These are phyloP conservation scores for Colletes latitarsis DNA, from an alignment of 1,140 invertebrate species.

Conservation along the genomic window DNA sequence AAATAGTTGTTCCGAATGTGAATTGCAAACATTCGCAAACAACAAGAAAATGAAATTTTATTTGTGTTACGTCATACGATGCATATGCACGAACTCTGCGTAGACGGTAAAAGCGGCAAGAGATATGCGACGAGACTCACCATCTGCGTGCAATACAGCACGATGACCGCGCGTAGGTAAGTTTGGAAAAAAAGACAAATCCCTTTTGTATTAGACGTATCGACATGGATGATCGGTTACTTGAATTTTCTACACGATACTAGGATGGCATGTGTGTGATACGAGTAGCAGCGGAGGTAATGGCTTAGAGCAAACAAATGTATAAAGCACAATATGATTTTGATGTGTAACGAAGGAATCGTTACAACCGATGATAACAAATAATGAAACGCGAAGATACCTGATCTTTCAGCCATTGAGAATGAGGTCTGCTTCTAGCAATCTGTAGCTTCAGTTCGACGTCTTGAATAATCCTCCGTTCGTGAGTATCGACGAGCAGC, in stretches of 20 bases:
- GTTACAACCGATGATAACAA: slow-evolving; percentile 55
- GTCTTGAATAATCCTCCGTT: slow-evolving; percentile 95
- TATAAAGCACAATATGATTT: background rate
- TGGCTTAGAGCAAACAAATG: background rate
- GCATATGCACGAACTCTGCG: no score
- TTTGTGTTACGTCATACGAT: no score
- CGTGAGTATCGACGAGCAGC: slow-evolving; percentile 97
- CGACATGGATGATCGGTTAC: background rate
- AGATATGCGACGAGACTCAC: slow-evolving; percentile 70
- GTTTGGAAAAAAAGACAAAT: slow-evolving; percentile 70
- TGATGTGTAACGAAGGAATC: background rate
- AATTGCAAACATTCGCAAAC: no score
- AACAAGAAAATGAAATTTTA: no score
- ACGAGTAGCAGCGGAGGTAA: no score
- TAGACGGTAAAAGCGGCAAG: background rate
- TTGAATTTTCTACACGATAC: no score
- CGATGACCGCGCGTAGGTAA: slow-evolving; percentile 75
- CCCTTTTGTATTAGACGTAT: slow-evolving; percentile 32
- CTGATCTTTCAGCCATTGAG: slow-evolving; percentile 95
- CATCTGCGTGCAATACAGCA: slow-evolving; percentile 75
- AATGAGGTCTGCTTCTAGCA: slow-evolving; percentile 92
- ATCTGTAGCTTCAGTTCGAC: slow-evolving; percentile 96
- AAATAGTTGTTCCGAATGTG: no score
- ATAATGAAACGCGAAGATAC: slow-evolving; percentile 79
- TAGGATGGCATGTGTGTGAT: no score